These are phyloP conservation scores for Trachelipus rathkii DNA, from an alignment of 1,140 invertebrate species.

Conservation along the genomic window DNA sequence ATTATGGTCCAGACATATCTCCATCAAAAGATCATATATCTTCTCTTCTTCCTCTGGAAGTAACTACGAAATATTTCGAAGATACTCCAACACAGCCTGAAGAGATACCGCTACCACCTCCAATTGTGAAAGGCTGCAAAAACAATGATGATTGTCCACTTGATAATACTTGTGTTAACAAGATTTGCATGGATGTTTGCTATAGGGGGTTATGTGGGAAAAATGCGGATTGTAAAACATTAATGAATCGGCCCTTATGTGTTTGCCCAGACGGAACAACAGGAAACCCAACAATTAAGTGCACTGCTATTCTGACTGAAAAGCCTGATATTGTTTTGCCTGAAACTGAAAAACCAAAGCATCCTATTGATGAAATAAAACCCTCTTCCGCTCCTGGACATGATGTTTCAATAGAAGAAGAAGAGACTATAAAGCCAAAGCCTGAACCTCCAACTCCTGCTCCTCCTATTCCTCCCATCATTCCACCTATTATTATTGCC, in stretches of 20 bases:
- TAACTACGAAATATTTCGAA: conserved; percentile 22
- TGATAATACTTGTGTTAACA: conserved; percentile 48
- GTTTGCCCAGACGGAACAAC: conserved; percentile 48
- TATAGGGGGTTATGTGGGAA: conserved; percentile 18
- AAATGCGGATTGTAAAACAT: conserved; percentile 47
- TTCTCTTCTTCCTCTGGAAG: not conserved
- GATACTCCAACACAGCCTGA: conserved; percentile 7
- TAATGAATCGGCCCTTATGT: conserved; percentile 44
- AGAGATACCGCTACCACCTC: conserved; percentile 1
- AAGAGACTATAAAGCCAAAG: no score
- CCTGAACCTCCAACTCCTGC: not conserved
- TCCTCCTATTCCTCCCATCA: conserved; percentile 28
- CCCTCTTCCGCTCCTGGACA: not conserved
- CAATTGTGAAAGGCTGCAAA: conserved; percentile 46
- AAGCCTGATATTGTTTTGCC: not conserved
- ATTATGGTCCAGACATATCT: not conserved
- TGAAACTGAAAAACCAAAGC: not conserved
- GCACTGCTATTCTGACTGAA: conserved; percentile 18
- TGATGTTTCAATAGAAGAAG: not conserved
- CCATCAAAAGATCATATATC: not conserved
- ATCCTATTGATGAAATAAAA: not conserved
- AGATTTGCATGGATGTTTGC: conserved; percentile 42
- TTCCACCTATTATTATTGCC: conserved; percentile 25
- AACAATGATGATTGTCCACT: conserved; percentile 47
- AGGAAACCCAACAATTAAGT: conserved; percentile 45